Conservation (phyloP, 2,888 invertebrate species). For the Hoplodrina blanda region DNA sequence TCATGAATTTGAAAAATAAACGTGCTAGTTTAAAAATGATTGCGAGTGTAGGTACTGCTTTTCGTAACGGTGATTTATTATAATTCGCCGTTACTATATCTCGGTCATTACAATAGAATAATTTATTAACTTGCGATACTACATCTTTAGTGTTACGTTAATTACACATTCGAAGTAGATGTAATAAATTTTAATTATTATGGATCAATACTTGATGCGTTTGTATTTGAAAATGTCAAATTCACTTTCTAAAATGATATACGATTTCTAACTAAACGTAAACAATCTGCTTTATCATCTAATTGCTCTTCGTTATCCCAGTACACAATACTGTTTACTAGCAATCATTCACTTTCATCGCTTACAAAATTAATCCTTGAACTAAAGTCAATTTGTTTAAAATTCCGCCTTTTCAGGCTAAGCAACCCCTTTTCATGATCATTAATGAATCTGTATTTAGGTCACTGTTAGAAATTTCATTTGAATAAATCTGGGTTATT, state of each 20-base stretch:
- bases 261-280: slow-evolving; percentile 45
- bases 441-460: slow-evolving; percentile 43
- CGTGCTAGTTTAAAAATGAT: slow-evolving; percentile 14
- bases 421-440: slow-evolving; percentile 37
- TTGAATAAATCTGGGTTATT: slow-evolving; percentile 67
- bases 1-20: slow-evolving; percentile 37
- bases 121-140: slow-evolving; percentile 31
- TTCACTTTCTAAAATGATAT: slow-evolving; percentile 63
- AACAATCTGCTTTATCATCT: slow-evolving; percentile 60
- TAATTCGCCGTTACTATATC: slow-evolving; percentile 32
- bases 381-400: slow-evolving; percentile 35
- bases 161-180: slow-evolving; percentile 40
- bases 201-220: slow-evolving; percentile 34
- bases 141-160: slow-evolving; percentile 29
- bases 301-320: slow-evolving; percentile 45
- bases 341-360: slow-evolving; percentile 35
- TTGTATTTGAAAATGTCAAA: slow-evolving; percentile 41
- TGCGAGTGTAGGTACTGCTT: slow-evolving; percentile 16
- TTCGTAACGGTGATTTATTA: slow-evolving; percentile 52
- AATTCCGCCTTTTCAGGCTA: slow-evolving; percentile 41
- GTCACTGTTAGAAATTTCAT: slow-evolving; percentile 51
- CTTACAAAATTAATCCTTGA: slow-evolving; percentile 35
- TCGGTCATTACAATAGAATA: slow-evolving; percentile 31
- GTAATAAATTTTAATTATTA: slow-evolving; percentile 44
- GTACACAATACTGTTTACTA: slow-evolving; percentile 32